Evolutionary conservation across 1,140 invertebrate species (phyloP), one percentile per base, ranked within the genome.

Genomic region (Ceratitis capitata): DNA sequence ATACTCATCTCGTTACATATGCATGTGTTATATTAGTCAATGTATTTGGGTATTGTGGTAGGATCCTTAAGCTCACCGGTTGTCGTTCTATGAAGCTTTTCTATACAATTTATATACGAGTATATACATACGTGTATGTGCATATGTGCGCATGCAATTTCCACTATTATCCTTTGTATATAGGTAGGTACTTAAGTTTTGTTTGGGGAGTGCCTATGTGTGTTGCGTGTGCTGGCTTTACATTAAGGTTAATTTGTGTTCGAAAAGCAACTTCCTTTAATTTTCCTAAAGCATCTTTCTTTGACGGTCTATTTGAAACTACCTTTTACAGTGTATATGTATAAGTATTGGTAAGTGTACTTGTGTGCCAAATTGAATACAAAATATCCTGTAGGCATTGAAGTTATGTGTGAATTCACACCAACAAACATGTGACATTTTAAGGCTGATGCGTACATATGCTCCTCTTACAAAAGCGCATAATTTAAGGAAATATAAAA

Each of bases 401-500:
- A 9, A 42, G 32, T 35, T 23, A 45, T 78, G 69, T 45, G n/a
- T 74, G 6, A 78, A 78, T 23, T 78, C 19, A 35, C 69, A 23
- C 69, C 19, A 23, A 42, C 64, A 78, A 78, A 78, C 39, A 45
- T 78, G 69, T 19, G 69, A 78, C 19, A 78, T 1, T 23, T n/a
- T 42, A 74, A 35, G 4, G 9, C 64, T 6, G 0, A 42, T n/a
- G 35, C 1, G 14, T 29, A 16, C 2, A 64, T 35, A 35, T 64
- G n/a, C n/a, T n/a, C n/a, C n/a, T n/a, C n/a, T n/a, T n/a, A n/a
- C n/a, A n/a, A n/a, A n/a, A n/a, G n/a, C n/a, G n/a, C n/a, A n/a
- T n/a, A n/a, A n/a, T 23, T 78, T 42, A n/a, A 23, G 39, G 69
- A 78, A 78, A 78, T 78, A 78, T 78, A 78, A 78, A 78, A 45